Percentiles rank a stretch among this genome's conserved stretches.
phyloP scores from a whole-genome alignment of 2,797 vertebrate species.

The Cirrhinus mrigala region DNA sequence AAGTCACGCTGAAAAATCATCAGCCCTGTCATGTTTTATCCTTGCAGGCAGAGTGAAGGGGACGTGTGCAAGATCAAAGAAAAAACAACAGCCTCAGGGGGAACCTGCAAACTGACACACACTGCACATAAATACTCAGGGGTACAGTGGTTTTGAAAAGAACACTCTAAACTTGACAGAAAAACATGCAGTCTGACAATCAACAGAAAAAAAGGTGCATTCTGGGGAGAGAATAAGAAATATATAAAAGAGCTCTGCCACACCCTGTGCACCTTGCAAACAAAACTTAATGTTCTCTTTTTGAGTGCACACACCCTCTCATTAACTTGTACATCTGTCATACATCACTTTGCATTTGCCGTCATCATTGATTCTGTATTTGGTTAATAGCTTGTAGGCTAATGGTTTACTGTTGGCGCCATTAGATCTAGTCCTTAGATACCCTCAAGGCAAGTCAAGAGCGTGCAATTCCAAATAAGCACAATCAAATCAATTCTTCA shows the following conservation, averaged over 20 bases:
- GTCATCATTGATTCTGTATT: background rate
- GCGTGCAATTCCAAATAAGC: background rate
- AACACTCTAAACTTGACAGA: background rate
- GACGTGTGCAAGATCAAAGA: slow-evolving; percentile 12
- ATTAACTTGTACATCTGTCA: background rate
- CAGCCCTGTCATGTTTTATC: slow-evolving; percentile 5
- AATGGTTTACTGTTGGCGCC: background rate
- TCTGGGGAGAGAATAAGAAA: background rate
- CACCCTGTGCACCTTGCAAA: background rate
- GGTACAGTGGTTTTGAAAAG: background rate
- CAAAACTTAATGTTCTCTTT: slow-evolving; percentile 24
- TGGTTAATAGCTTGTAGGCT: background rate
- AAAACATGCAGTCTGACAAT: background rate
- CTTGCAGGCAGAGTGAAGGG: background rate
- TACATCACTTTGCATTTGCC: background rate
- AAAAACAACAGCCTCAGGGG: slow-evolving; percentile 34
- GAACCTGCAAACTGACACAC: slow-evolving; percentile 13
- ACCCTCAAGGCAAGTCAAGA: background rate
- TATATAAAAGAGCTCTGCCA: background rate
- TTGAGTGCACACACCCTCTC: slow-evolving; percentile 17
- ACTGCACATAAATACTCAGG: background rate
- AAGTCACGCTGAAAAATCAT: slow-evolving; percentile 42
- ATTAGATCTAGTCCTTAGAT: background rate
- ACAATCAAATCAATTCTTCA: background rate
- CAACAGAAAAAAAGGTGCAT: background rate